These are phyloP conservation scores for Mormyrops boulengeri DNA, from an alignment of 2,797 vertebrate genomes.

Conservation along the genomic window DNA sequence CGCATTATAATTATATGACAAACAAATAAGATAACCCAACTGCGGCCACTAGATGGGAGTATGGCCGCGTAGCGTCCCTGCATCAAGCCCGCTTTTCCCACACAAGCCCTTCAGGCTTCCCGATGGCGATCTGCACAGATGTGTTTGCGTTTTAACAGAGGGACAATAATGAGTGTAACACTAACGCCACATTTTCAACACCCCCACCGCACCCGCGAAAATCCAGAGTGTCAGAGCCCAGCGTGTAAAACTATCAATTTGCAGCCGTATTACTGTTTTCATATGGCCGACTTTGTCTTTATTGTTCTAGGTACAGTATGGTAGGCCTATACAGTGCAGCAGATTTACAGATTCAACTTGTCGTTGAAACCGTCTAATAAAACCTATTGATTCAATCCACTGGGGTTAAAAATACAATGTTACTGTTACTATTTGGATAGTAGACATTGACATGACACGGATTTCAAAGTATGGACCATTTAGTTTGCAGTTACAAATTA, in stretches of 20 bases:
- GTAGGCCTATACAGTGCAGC: not conserved
- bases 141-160: constrained; percentile 17
- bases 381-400: not conserved
- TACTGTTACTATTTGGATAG: not conserved
- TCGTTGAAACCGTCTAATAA: not conserved
- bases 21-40: not conserved
- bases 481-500: not conserved
- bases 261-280: not conserved
- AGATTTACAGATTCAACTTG: not conserved
- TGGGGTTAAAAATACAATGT: not conserved
- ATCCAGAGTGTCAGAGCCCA: not conserved
- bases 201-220: not conserved
- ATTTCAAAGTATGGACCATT: not conserved
- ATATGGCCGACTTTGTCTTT: not conserved
- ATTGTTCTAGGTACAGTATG: not conserved
- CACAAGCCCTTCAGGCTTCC: not conserved
- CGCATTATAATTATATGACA: not conserved
- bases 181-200: not conserved
- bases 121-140: not conserved
- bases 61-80: constrained; percentile 8
- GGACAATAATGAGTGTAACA: constrained; percentile 10
- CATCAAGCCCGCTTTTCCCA: not conserved
- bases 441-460: not conserved
- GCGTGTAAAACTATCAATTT: not conserved
- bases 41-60: constrained; percentile 50